Evolutionary conservation across 2,113 vertebrate species (phyloP), one percentile per base, ranked within the genome.

Genomic region (Mustelus asterias): DNA sequence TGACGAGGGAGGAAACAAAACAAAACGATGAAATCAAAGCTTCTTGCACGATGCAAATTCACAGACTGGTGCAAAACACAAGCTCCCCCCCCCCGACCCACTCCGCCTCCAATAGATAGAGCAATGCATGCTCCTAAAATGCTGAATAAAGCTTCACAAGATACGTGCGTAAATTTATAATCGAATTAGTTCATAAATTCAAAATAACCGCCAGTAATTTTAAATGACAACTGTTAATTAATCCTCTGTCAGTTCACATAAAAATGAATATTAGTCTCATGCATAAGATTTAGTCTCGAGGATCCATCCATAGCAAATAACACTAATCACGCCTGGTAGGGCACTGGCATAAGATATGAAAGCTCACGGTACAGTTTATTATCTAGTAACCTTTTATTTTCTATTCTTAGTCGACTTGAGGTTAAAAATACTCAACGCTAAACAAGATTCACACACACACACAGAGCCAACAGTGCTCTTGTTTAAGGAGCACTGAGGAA

Each of bases 351-450:
- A 5, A 92, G 3, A 86, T 65, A 37, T n/a, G 89, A 92, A 92
- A 92, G 3, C n/a, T 13, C 89, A 65, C n/a, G 14, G 60, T 37
- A 14, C 33, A 65, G 60, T 93, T 93, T 37, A 90, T 93, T 65
- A 93, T 65, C 9, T 9, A 11, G 86, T 22, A 88, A 85, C 29
- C 37, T 93, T 37, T 37, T 22, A 26, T 88, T 89, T 58, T 54
- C 86, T 58, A 89, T 89, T 89, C 48, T 65, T 65, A 93, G 89
- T 93, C 41, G 60, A 93, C 16, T 93, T 37, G 65, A 93, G 60
- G 33, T 93, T 93, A 65, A 93, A 33, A 65, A 65, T 37, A 65
- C 89, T 2, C n/a, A 37, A 37, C 33, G 3, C 60, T 93, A 37
- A 65, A 58, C 33, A 93, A 93, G 58, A 90, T 90, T 90, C 22